Conservation (phyloP, 2,797 vertebrate genomes). For the Acipenser ruthenus region DNA sequence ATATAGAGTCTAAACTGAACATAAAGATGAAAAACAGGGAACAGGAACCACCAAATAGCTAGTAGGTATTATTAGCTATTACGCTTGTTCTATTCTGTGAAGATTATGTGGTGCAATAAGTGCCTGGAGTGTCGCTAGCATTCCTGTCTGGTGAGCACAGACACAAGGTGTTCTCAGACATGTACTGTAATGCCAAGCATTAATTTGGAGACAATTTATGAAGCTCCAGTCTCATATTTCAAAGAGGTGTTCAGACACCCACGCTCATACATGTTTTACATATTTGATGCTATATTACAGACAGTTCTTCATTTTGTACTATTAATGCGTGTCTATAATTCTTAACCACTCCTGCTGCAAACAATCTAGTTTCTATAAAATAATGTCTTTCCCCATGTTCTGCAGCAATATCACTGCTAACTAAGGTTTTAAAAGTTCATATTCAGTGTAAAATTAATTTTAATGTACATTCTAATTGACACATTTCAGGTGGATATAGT, state of each 20-base stretch:
- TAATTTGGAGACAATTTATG: conserved; percentile 47
- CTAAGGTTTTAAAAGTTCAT: too few relatives aligned
- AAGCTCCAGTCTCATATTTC: conserved; percentile 52
- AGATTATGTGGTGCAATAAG: conserved; percentile 20
- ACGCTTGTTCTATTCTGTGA: conserved; percentile 21
- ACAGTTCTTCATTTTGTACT: conserved; percentile 42
- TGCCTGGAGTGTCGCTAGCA: conserved; percentile 18
- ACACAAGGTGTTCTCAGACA: conserved; percentile 24
- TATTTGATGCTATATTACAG: conserved; percentile 39
- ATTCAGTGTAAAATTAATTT: too few relatives aligned
- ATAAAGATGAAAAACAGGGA: conserved; percentile 25
- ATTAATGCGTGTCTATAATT: conserved; percentile 42
- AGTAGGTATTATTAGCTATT: conserved; percentile 30
- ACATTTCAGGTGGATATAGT: too few relatives aligned
- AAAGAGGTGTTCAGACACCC: conserved; percentile 46
- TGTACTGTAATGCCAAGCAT: conserved; percentile 26
- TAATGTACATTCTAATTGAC: too few relatives aligned
- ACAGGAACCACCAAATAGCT: conserved; percentile 26
- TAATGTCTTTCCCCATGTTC: conserved; percentile 30
- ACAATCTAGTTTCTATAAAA: too few relatives aligned
- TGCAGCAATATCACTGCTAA: too few relatives aligned
- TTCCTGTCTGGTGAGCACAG: conserved; percentile 36
- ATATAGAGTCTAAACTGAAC: conserved; percentile 2
- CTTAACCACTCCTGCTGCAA: too few relatives aligned
- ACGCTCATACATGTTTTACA: conserved; percentile 40